Base-by-base conservation (phyloP, 2,888 invertebrate species). In the Halocaridina rubra region DNA sequence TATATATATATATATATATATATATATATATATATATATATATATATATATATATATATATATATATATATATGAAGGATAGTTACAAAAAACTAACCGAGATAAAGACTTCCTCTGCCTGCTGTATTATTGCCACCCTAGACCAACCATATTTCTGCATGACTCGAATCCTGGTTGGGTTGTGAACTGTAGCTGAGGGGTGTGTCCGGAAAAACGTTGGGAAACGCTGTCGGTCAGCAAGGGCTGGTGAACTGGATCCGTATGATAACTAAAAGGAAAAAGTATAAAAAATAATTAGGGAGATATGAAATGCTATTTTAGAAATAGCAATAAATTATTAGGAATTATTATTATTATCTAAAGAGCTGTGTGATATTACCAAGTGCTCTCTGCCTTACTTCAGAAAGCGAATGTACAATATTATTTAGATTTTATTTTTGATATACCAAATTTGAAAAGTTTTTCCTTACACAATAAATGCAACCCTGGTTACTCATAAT, bases 141-240 rank as follows among this genome's bases (percentile, higher is more conserved):
- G 96, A 97, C 99, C 99, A 99, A 61, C 96, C 96, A 91, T 98
- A 99, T 91, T 97, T 97, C 92, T 98, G 95, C 94, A 99, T 97
- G 80, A 99, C 93, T 91, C 96, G 97, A 89, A 99, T 97, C 89
- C 99, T 93, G 16, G 98, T 98, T 0, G 99, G 99, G 92, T 99
- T 99, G 92, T 99, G 99, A 80, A 99, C 98, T 0, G 98, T 99
- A 24, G 99, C 99, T 29, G 99, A 99, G 1, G 99, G 99, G 92
- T 99, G 99, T 0, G 99, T 99, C 81, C 99, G 95, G 92, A 99
- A 99, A 89, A 99, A 93, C 7, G 99, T 99, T 19, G 98, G 98
- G 91, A 99, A 99, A 79, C 99, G 94, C 89, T 96, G 95, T 80
- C 99, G 94, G 92, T 99, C 98, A 46, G 99, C 99, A 79, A 99